A percentile compares a stretch with the other conserved stretches of the same genome.
Conservation (phyloP, 1,140 invertebrate genomes). For the Lepidurus couesii region DNA sequence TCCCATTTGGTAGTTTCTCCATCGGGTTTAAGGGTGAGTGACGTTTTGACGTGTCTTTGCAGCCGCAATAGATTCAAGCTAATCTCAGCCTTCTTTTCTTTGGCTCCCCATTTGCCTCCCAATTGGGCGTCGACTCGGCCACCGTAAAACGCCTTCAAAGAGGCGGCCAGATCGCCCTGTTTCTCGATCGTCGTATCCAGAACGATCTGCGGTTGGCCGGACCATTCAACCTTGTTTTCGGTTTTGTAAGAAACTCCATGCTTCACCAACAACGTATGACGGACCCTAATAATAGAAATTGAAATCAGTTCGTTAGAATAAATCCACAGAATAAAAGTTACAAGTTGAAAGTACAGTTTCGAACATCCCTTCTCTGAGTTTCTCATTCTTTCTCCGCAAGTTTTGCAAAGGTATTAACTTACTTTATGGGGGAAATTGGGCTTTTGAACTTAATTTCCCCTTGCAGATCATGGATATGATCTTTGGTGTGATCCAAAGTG, state of each 20-base stretch:
- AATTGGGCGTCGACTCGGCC: not conserved
- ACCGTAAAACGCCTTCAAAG: not conserved
- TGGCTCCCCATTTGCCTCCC: not conserved
- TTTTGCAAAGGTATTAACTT: not conserved
- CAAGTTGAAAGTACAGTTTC: too few species aligned
- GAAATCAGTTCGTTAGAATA: not conserved
- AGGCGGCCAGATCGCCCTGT: not conserved
- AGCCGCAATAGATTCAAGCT: constrained; percentile 32
- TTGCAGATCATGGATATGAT: constrained; percentile 34
- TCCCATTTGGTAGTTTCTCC: constrained; percentile 11
- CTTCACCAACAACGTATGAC: constrained; percentile 27
- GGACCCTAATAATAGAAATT: constrained; percentile 14
- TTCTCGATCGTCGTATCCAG: not conserved
- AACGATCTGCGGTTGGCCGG: constrained; percentile 8
- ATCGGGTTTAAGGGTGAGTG: constrained; percentile 3
- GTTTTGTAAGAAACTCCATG: constrained; percentile 25
- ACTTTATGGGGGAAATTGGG: constrained; percentile 29
- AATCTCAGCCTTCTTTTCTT: constrained; percentile 29
- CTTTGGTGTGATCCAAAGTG: constrained; percentile 46
- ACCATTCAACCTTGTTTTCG: constrained; percentile 32
- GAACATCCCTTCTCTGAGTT: too few species aligned
- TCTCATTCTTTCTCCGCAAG: too few species aligned
- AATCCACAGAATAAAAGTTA: not conserved
- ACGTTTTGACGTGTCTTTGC: constrained; percentile 28
- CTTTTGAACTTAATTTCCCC: constrained; percentile 19